A percentile compares a stretch with the other conserved stretches of the same genome.
Evolutionary conservation across 2,797 vertebrate species (phyloP).

Genomic region (Xenopus petersii): DNA sequence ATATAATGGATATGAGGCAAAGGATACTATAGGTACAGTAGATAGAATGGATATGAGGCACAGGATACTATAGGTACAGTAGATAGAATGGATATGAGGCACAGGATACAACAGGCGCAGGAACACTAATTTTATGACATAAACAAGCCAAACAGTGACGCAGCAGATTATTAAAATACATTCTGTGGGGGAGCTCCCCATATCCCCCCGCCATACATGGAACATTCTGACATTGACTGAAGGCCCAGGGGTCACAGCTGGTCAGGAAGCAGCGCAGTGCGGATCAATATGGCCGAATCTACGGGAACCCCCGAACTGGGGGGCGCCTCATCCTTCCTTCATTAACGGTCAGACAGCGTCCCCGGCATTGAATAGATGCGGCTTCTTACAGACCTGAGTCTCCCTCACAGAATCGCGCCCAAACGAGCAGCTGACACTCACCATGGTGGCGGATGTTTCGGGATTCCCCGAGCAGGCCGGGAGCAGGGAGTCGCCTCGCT

Average conservation of each 20-base stretch:
- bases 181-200: neutral
- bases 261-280: too few species aligned
- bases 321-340: neutral
- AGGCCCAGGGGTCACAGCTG: neutral
- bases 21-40: too few species aligned
- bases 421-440: slow-evolving; percentile 24
- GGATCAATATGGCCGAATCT: slow-evolving; percentile 13
- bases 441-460: slow-evolving; percentile 19
- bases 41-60: too few species aligned
- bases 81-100: too few species aligned
- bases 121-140: too few species aligned
- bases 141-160: neutral
- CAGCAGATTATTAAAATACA: neutral
- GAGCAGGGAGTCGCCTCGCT: slow-evolving; percentile 24
- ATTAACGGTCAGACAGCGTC: neutral
- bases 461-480: slow-evolving; percentile 8
- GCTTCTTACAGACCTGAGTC: neutral
- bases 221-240: neutral
- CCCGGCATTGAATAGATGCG: neutral
- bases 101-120: too few species aligned
- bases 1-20: too few species aligned
- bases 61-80: too few species aligned
- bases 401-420: too few species aligned
- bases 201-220: too few species aligned
- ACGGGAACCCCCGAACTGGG: neutral